Evolutionary conservation across 2,888 invertebrate species (phyloP).

Genomic region (Mycalesis mineus): DNA sequence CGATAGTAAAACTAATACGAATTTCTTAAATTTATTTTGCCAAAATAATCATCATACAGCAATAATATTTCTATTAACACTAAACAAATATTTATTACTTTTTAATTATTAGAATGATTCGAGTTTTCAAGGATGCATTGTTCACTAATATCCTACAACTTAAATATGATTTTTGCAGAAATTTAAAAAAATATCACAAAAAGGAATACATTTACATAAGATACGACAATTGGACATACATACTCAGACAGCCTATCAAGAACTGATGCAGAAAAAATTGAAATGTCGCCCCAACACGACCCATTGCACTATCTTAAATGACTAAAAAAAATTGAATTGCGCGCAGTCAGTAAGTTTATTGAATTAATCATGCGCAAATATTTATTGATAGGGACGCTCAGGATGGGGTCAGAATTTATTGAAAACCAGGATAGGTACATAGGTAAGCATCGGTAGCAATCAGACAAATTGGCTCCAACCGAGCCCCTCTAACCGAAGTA

Average conservation of each 20-base stretch:
- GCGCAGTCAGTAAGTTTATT: conserved; percentile 61
- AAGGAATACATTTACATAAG: not conserved
- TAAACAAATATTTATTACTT: too few species aligned
- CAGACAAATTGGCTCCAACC: conserved; percentile 78
- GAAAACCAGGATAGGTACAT: conserved; percentile 53
- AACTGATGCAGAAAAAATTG: conserved; percentile 11
- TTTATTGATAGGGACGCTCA: conserved; percentile 72
- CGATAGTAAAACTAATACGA: too few species aligned
- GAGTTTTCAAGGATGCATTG: too few species aligned
- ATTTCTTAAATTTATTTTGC: too few species aligned
- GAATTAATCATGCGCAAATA: conserved; percentile 76
- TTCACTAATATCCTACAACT: too few species aligned
- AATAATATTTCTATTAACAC: too few species aligned
- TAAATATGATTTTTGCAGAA: too few species aligned
- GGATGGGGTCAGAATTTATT: conserved; percentile 75
- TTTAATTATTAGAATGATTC: too few species aligned
- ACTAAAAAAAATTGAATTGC: conserved; percentile 52
- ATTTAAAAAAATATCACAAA: too few species aligned
- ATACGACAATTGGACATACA: not conserved
- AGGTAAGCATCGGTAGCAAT: conserved; percentile 74
- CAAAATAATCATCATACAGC: too few species aligned
- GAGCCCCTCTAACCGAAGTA: conserved; percentile 73
- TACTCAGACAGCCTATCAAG: not conserved
- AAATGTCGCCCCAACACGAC: conserved; percentile 15
- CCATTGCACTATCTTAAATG: conserved; percentile 36